Evolutionary conservation across 2,888 invertebrate genomes (phyloP), one percentile per base, ranked within the genome.

Genomic region (Platycnemis pennipes): DNA sequence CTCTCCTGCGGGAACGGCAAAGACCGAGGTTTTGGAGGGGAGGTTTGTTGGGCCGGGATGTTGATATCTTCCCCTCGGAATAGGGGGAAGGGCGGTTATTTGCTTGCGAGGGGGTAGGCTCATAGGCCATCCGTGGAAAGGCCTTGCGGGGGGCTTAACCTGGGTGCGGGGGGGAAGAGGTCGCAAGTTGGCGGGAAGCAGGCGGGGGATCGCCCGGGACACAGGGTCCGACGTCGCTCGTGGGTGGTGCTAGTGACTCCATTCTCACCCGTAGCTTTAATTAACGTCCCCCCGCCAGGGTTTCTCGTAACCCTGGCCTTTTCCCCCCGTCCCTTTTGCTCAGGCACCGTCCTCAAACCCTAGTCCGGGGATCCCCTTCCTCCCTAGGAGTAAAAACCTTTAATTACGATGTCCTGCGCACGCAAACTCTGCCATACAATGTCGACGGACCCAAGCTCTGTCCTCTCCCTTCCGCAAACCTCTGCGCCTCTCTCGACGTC

Each of bases 331-430:
- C 31, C n/a, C 77, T 37, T 77, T 77, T 5, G 31, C 31, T 7
- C 31, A 13, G 31, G 69, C n/a, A 31, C 37, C 8, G 77, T 77
- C 77, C 37, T 37, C 37, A 77, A 77, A 77, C 45, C 87, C 45
- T 87, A 44, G 45, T 87, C 37, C 87, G 4, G 13, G 86, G 37
- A 37, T 56, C 42, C 45, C 69, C 63, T 56, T 44, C 91, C n/a
- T 44, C 44, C n/a, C 63, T 44, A 69, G 42, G 91, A 69, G 63
- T 69, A 91, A 63, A 89, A 91, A 91, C 91, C 91, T 69, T 91
- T 91, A 91, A 91, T 91, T 91, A 91, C 91, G 91, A 91, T 91
- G 91, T 91, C 91, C 91, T 91, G 91, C 91, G 44, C 91, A 91
- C 91, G 91, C 91, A 44, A 91, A 91, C 91, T 63, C 91, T 91